Conservation (phyloP, 2,888 invertebrate species). For the Rhingia rostrata region DNA sequence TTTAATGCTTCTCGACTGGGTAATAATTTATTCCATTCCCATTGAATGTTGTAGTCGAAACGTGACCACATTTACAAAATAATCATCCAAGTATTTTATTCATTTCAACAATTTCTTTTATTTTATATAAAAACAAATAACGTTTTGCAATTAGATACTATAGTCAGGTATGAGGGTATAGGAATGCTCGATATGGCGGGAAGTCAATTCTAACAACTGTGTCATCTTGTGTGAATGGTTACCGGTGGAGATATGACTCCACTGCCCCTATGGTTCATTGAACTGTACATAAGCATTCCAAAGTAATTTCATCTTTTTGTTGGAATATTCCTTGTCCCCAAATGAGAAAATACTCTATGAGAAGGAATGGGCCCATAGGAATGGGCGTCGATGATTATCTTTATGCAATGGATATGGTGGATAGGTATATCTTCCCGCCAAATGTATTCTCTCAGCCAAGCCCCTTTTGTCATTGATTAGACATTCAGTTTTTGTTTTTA, state of each 20-base stretch:
- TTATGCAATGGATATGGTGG: slow-evolving; percentile 49
- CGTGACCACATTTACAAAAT: slow-evolving; percentile 71
- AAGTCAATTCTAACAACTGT: slow-evolving; percentile 49
- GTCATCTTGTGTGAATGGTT: slow-evolving; percentile 43
- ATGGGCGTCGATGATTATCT: slow-evolving; percentile 41
- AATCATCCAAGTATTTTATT: slow-evolving; percentile 46
- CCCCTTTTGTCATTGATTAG: slow-evolving; percentile 63
- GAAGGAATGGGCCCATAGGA: slow-evolving; percentile 39
- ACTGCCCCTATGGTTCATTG: slow-evolving; percentile 42
- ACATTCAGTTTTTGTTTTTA: slow-evolving; percentile 46
- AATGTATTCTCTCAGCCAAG: slow-evolving; percentile 58
- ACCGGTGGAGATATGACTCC: not conserved
- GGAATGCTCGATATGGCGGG: not conserved
- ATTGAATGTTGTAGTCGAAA: slow-evolving; percentile 50
- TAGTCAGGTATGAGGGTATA: slow-evolving; percentile 15
- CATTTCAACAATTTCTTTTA: slow-evolving; percentile 35
- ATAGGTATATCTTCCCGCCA: slow-evolving; percentile 53
- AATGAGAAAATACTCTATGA: slow-evolving; percentile 5
- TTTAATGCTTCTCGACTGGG: slow-evolving; percentile 12
- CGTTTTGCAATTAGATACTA: slow-evolving; percentile 65
- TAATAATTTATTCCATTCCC: slow-evolving; percentile 63
- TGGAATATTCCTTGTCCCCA: not conserved
- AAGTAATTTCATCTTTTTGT: slow-evolving; percentile 28
- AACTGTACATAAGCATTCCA: slow-evolving; percentile 49
- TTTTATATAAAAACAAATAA: slow-evolving; percentile 50